phyloP scores from a whole-genome alignment of 1,140 invertebrate genomes.

The Formica selysi region DNA sequence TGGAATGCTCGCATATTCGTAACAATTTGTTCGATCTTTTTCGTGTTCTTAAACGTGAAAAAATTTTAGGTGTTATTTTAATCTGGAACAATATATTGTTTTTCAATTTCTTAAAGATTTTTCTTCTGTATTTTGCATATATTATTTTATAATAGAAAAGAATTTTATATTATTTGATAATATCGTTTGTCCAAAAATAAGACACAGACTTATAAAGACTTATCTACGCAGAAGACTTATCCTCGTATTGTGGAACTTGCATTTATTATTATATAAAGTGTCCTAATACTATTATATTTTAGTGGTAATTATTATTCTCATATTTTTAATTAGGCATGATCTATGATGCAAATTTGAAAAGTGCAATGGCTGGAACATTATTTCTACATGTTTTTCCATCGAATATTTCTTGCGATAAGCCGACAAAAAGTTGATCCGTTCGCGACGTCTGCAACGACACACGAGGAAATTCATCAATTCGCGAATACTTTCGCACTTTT shows the following conservation, averaged over 20 bases:
- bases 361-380: background rate
- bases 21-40: background rate
- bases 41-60: too few species aligned
- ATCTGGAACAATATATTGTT: background rate
- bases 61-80: constrained; percentile 6
- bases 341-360: background rate
- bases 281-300: background rate
- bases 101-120: background rate
- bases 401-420: background rate
- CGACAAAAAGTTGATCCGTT: background rate
- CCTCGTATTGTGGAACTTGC: background rate
- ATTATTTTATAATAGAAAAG: background rate
- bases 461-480: constrained; percentile 54
- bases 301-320: background rate
- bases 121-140: background rate
- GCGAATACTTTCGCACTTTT: constrained; percentile 38
- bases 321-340: background rate
- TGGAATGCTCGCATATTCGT: background rate
- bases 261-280: too few species aligned
- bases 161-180: background rate
- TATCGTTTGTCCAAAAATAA: background rate
- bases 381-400: background rate
- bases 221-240: too few species aligned
- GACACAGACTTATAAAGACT: background rate
- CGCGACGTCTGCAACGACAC: constrained; percentile 1